Evolutionary conservation across 2,113 vertebrate genomes (phyloP), one percentile per base, ranked within the genome.

Genomic region (Neotoma lepida): DNA sequence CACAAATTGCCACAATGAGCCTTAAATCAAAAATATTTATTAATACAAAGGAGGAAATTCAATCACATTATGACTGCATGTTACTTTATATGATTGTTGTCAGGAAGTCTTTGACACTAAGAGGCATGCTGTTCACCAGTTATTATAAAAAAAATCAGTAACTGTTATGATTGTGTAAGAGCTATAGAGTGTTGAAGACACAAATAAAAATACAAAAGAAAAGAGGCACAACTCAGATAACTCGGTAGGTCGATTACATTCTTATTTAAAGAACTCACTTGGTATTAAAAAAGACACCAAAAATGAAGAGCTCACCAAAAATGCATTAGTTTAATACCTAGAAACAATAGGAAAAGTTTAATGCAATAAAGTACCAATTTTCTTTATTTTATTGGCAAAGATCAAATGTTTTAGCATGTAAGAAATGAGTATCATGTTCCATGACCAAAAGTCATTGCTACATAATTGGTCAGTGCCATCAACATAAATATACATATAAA

Each of bases 121-220:
- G 61, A 64, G 26, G 20, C 3, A 46, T 5, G 30, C 46, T 88
- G 28, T 2, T 66, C 49, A 85, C 39, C 1, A 84, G 22, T 85
- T 49, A n/a, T 24, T 22, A 28, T 61, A 86, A 88, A 68, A 89
- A 33, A 44, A 89, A 26, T 22, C 1, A 91, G 61, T 0, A 1
- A 71, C 49, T 64, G 63, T 84, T 66, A 66, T 14, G 30, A 14
- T 61, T 82, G 54, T 17, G 13, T 92, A n/a, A 73, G 22, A 2
- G 1, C 12, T 7, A 30, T n/a, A 63, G 35, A 86, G 3, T 46
- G 35, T 30, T 35, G 17, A 56, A 76, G 76, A 71, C 10, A 28
- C 30, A 88, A 46, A 84, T 49, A 10, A 84, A 84, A 96, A 93
- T 26, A 56, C 30, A 41, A 33, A 88, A 28, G 74, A 77, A 88